Evolutionary conservation across 2,113 vertebrate species (phyloP).

Genomic region (Pollachius pollachius): DNA sequence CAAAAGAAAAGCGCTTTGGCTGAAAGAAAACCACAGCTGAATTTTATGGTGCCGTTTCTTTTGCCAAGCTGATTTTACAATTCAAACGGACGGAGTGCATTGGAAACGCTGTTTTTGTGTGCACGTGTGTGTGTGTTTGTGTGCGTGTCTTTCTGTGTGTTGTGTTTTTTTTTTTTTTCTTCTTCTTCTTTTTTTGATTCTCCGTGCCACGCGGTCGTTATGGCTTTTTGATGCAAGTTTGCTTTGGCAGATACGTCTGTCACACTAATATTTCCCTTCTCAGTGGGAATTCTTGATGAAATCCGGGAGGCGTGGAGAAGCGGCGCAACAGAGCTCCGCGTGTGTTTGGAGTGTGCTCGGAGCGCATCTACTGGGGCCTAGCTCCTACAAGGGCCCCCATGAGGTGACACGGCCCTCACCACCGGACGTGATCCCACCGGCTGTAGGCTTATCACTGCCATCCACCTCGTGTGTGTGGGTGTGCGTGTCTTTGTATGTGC

Average conservation of each 20-base stretch:
- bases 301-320: conserved; percentile 58
- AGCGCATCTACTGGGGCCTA: conserved; percentile 59
- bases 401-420: conserved; percentile 64
- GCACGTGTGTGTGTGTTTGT: too few relatives aligned
- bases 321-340: conserved; percentile 49
- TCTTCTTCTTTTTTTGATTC: not conserved
- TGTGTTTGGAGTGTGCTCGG: conserved; percentile 42
- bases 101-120: conserved; percentile 67
- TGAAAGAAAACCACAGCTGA: conserved; percentile 82
- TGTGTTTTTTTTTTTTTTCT: too few relatives aligned
- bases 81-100: conserved; percentile 75
- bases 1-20: conserved; percentile 83
- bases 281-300: conserved; percentile 75
- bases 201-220: conserved; percentile 54
- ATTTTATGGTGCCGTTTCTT: conserved; percentile 78
- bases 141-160: too few relatives aligned
- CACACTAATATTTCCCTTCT: conserved; percentile 76
- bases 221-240: conserved; percentile 75
- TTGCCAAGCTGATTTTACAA: conserved; percentile 84
- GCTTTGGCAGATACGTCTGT: conserved; percentile 73
- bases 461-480: not conserved
- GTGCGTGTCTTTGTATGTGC: not conserved
- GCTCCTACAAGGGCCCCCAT: conserved; percentile 64
- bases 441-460: conserved; percentile 45
- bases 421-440: conserved; percentile 44